Percentiles rank a stretch among this genome's conserved stretches.
These are phyloP conservation scores for Drosophila albomicans DNA, from an alignment of 1,140 invertebrate species.

Conservation along the genomic window DNA sequence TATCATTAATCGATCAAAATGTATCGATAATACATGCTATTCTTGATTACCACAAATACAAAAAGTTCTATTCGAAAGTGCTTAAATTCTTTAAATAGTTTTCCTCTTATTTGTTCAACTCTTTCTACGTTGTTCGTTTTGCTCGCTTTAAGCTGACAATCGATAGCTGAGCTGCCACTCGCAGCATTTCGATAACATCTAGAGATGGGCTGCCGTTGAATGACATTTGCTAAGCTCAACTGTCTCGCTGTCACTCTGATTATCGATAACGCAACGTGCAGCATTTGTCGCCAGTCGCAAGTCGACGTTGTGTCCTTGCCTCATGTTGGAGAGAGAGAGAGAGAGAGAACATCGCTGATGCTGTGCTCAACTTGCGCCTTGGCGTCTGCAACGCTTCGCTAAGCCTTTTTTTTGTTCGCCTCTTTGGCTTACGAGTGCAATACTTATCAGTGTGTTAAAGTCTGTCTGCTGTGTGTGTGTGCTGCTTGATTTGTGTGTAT, in stretches of 20 bases:
- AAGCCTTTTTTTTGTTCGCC: slow-evolving; percentile 60
- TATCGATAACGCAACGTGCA: slow-evolving; percentile 26
- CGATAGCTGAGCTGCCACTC: not conserved
- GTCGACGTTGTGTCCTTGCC: slow-evolving; percentile 5
- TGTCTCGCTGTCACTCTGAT: not conserved
- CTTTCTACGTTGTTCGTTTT: too few species aligned
- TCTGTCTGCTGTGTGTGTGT: slow-evolving; percentile 32
- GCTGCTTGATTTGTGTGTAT: slow-evolving; percentile 51
- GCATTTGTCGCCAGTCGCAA: slow-evolving; percentile 14
- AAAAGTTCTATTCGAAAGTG: too few species aligned
- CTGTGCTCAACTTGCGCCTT: slow-evolving; percentile 24
- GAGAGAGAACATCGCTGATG: not conserved
- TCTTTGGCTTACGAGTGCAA: slow-evolving; percentile 47
- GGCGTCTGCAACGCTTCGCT: slow-evolving; percentile 45
- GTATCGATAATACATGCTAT: too few species aligned
- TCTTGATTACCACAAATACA: too few species aligned
- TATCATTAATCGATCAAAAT: too few species aligned
- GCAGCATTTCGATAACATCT: slow-evolving; percentile 1
- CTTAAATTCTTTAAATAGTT: too few species aligned
- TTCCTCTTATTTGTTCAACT: too few species aligned
- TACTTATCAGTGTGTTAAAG: slow-evolving; percentile 23
- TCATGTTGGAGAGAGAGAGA: too few species aligned
- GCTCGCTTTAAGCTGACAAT: not conserved
- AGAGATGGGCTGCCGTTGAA: not conserved
- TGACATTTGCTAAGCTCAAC: not conserved